A percentile compares a stretch with the other conserved stretches of the same genome.
Conservation (phyloP, 30 jellyfish, hydroid and myxozoan genomes). For the Hydractinia echinata region DNA sequence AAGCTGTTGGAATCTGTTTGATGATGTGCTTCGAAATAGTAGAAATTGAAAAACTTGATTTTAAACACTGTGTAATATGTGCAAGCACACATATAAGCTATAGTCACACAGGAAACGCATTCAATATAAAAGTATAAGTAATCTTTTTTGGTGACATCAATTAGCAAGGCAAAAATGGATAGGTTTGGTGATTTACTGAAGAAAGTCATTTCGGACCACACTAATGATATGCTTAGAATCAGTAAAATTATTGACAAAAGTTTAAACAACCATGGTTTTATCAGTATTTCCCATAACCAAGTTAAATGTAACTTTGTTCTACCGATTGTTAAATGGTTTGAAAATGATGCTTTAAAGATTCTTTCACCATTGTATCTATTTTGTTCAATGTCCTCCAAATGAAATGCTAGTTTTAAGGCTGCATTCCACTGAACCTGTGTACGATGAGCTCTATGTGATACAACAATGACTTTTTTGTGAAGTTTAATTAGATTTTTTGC, state of each 20-base stretch:
- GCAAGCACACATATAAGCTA: slow-evolving; percentile 93
- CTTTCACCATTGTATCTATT: slow-evolving; percentile 71
- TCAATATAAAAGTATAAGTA: slow-evolving; percentile 82
- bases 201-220: slow-evolving; percentile 98
- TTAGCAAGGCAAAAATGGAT: slow-evolving; percentile 76
- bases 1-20: slow-evolving; percentile 97
- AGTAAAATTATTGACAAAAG: slow-evolving; percentile 51
- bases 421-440: slow-evolving; percentile 95
- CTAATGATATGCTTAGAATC: slow-evolving; percentile 55
- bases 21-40: slow-evolving; percentile 90
- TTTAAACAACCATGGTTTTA: slow-evolving; percentile 63
- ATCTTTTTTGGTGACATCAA: slow-evolving; percentile 57
- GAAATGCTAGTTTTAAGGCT: slow-evolving; percentile 59
- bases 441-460: slow-evolving; percentile 94
- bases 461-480: slow-evolving; percentile 86
- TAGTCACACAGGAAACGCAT: slow-evolving; percentile 82
- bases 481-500: slow-evolving; percentile 66
- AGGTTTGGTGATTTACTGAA: slow-evolving; percentile 87
- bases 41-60: slow-evolving; percentile 81
- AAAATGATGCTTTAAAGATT: slow-evolving; percentile 55
- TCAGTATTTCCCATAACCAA: slow-evolving; percentile 89
- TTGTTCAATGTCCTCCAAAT: slow-evolving; percentile 78
- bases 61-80: slow-evolving; percentile 94
- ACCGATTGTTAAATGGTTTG: slow-evolving; percentile 39
- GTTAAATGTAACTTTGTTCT: slow-evolving; percentile 14